Percentiles rank a stretch among this genome's conserved stretches.
These are phyloP conservation scores for Cataglyphis albicans DNA, from an alignment of 2,888 invertebrate genomes.

Conservation along the genomic window DNA sequence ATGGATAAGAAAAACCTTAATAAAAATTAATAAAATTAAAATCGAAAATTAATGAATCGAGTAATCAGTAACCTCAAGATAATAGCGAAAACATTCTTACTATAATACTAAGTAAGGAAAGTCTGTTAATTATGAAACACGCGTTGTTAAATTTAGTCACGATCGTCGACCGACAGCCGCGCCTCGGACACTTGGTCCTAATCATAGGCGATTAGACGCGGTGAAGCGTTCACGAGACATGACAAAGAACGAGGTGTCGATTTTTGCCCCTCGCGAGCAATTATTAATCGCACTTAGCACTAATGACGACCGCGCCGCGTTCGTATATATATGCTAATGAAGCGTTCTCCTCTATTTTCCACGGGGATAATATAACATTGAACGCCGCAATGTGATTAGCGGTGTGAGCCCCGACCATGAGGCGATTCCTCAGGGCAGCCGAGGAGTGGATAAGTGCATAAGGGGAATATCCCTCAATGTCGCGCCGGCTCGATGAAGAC, in stretches of 20 bases:
- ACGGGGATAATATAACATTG: slow-evolving; percentile 76
- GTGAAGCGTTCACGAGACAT: slow-evolving; percentile 65
- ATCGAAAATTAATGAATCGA: slow-evolving; percentile 6
- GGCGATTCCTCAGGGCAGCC: slow-evolving; percentile 67
- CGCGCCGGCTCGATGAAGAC: slow-evolving; percentile 82
- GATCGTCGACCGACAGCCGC: slow-evolving; percentile 67
- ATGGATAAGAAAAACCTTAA: background rate
- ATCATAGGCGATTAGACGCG: slow-evolving; percentile 69
- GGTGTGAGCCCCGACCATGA: slow-evolving; percentile 60
- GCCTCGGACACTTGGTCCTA: slow-evolving; percentile 67
- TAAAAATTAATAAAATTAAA: background rate
- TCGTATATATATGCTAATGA: slow-evolving; percentile 48
- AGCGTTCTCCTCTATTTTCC: slow-evolving; percentile 70
- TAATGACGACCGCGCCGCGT: slow-evolving; percentile 72
- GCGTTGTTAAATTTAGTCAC: slow-evolving; percentile 47
- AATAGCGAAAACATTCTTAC: background rate
- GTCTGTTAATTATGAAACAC: slow-evolving; percentile 42
- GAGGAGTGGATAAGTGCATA: slow-evolving; percentile 70
- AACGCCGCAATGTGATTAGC: slow-evolving; percentile 76
- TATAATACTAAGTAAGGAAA: background rate
- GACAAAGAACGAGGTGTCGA: slow-evolving; percentile 76
- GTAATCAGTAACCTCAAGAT: background rate
- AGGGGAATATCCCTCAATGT: slow-evolving; percentile 82
- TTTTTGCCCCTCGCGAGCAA: slow-evolving; percentile 73
- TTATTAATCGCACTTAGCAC: slow-evolving; percentile 77